Conservation (phyloP, 1,140 invertebrate genomes). For the Penaeus japonicus region DNA sequence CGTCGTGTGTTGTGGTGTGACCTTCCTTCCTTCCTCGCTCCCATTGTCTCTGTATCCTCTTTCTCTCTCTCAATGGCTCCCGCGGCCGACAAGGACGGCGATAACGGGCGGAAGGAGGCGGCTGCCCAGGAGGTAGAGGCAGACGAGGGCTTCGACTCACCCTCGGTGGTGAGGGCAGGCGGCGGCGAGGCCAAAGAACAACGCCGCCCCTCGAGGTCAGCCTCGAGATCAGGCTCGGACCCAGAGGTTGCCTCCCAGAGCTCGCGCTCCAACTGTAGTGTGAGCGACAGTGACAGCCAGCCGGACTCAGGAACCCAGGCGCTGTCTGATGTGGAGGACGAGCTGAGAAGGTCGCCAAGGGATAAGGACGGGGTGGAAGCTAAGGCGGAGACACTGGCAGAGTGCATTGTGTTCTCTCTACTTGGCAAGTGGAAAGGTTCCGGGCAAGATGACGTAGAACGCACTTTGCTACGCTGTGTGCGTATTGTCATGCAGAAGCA, state of each 20-base stretch:
- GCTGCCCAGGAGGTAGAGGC: not conserved
- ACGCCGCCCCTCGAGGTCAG: not conserved
- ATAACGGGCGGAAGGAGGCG: too few relatives aligned
- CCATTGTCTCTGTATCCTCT: too few relatives aligned
- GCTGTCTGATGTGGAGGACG: not conserved
- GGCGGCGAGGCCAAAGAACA: not conserved
- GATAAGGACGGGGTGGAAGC: not conserved
- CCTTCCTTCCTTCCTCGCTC: too few relatives aligned
- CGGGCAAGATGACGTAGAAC: conserved; percentile 56
- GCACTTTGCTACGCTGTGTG: conserved; percentile 66
- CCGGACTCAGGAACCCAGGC: not conserved
- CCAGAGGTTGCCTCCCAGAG: too few relatives aligned
- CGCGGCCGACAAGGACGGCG: too few relatives aligned
- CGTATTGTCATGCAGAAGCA: conserved; percentile 69
- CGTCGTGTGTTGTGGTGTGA: too few relatives aligned
- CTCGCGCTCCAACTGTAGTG: not conserved
- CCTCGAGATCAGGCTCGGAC: not conserved
- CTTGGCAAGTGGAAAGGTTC: not conserved
- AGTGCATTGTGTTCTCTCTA: conserved; percentile 30
- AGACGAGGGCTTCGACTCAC: conserved; percentile 31
- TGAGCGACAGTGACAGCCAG: conserved; percentile 7
- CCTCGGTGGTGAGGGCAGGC: not conserved
- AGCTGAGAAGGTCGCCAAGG: not conserved
- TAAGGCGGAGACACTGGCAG: conserved; percentile 32
- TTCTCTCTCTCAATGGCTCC: too few relatives aligned